phyloP scores from a whole-genome alignment of 1,140 invertebrate genomes.

The Pinna nobilis region DNA sequence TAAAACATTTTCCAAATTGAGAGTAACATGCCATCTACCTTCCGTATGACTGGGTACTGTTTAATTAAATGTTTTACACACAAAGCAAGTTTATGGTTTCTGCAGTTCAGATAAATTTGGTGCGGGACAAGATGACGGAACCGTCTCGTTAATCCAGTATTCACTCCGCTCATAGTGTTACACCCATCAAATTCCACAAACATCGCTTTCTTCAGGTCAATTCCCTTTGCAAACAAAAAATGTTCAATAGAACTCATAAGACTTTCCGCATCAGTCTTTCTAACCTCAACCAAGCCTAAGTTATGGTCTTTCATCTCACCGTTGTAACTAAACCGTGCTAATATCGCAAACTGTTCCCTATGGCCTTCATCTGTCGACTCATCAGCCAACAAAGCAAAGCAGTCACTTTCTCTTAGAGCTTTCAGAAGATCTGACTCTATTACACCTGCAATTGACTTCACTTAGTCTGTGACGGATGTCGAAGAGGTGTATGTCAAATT shows the following conservation, averaged over 20 bases:
- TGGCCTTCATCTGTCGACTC: slow-evolving; percentile 12
- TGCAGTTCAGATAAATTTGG: slow-evolving; percentile 9
- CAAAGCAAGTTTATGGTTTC: slow-evolving; percentile 7
- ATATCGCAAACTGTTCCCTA: slow-evolving; percentile 21
- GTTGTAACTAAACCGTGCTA: not conserved
- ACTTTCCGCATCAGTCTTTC: slow-evolving; percentile 3
- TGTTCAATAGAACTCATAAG: slow-evolving; percentile 25
- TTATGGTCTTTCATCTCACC: slow-evolving; percentile 1
- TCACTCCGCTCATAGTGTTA: slow-evolving; percentile 30
- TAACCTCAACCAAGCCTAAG: not conserved
- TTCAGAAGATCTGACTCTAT: not conserved
- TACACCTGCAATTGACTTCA: not conserved
- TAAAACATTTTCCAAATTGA: slow-evolving; percentile 18
- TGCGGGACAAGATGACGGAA: not conserved
- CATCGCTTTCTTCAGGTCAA: slow-evolving; percentile 24
- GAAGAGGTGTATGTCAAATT: not conserved
- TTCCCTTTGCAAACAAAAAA: slow-evolving; percentile 6
- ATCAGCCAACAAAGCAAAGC: slow-evolving; percentile 5
- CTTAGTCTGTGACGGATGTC: not conserved
- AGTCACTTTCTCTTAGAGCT: not conserved
- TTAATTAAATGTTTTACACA: slow-evolving; percentile 17
- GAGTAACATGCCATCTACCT: not conserved
- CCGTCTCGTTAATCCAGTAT: slow-evolving; percentile 11
- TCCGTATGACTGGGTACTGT: not conserved
- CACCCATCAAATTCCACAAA: slow-evolving; percentile 29